These are phyloP conservation scores for Drosophila mayri DNA, from an alignment of 1,140 invertebrate species.

Conservation along the genomic window DNA sequence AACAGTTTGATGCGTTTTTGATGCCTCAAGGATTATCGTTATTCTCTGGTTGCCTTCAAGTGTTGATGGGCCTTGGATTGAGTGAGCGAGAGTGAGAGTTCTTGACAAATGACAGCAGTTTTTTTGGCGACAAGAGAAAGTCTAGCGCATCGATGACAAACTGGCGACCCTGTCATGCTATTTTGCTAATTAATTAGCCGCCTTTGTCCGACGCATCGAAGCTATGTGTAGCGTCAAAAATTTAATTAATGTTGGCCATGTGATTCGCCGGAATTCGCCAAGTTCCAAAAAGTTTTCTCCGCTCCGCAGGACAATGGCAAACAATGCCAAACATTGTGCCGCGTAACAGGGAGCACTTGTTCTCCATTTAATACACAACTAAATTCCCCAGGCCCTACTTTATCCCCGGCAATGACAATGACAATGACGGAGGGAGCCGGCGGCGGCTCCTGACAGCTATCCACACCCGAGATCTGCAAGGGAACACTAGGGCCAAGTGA, in stretches of 20 bases:
- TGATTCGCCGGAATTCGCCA: conserved; percentile 33
- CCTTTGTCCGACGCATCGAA: conserved; percentile 53
- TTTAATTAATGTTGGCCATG: conserved; percentile 69
- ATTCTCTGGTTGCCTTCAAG: conserved; percentile 30
- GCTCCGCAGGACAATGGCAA: conserved; percentile 27
- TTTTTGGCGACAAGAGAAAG: conserved; percentile 5
- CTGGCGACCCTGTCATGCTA: conserved; percentile 65
- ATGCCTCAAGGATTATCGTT: conserved; percentile 62
- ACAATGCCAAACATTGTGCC: conserved; percentile 30
- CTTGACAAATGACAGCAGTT: conserved; percentile 68
- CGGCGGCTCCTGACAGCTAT: conserved; percentile 12
- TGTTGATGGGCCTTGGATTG: conserved; percentile 41
- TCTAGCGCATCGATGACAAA: conserved; percentile 31
- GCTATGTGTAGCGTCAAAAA: conserved; percentile 53
- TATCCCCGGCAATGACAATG: conserved; percentile 21
- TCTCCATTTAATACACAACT: conserved; percentile 33
- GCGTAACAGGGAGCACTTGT: conserved; percentile 41
- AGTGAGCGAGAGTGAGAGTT: conserved; percentile 9
- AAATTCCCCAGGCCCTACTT: conserved; percentile 62
- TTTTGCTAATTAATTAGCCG: conserved; percentile 72
- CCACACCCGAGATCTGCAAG: conserved; percentile 27
- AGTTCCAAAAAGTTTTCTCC: conserved; percentile 33
- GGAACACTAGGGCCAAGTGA: conserved; percentile 10
- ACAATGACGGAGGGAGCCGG: conserved; percentile 30
- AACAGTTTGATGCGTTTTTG: conserved; percentile 79